Evolutionary conservation across 30 jellyfish, hydroid and myxozoan species (phyloP).

Genomic region (Cassiopea andromeda): DNA sequence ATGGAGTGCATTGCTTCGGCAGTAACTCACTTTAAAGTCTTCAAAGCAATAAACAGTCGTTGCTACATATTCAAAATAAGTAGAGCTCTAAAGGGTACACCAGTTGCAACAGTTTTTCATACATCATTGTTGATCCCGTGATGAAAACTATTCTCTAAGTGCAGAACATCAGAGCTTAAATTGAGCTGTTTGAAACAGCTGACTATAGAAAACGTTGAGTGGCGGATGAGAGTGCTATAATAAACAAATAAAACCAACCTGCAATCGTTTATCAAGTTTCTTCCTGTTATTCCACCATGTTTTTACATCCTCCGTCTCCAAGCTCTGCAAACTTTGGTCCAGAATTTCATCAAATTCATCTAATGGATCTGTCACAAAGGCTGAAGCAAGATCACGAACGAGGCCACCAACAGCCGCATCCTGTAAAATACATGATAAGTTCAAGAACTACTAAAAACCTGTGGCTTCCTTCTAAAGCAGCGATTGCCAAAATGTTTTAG

Average conservation of each 20-base stretch:
- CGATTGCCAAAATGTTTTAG: too few species aligned
- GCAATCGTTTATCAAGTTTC: constrained; percentile 69
- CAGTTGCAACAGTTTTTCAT: too few species aligned
- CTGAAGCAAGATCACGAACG: constrained; percentile 87
- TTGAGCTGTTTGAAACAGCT: too few species aligned
- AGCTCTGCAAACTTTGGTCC: constrained; percentile 69
- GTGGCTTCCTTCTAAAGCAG: too few species aligned
- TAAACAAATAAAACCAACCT: constrained; percentile 35
- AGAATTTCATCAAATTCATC: constrained; percentile 73
- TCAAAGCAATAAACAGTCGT: too few species aligned
- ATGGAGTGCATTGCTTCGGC: too few species aligned
- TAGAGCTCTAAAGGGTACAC: too few species aligned
- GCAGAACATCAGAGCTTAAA: too few species aligned
- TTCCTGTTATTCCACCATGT: constrained; percentile 91
- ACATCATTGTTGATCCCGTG: too few species aligned
- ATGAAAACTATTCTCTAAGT: too few species aligned
- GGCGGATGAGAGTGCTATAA: neutral
- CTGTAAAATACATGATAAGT: neutral
- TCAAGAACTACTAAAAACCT: neutral
- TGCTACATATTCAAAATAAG: too few species aligned
- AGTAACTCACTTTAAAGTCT: too few species aligned
- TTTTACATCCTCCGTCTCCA: constrained; percentile 69
- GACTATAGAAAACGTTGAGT: neutral
- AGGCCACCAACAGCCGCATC: constrained; percentile 55
- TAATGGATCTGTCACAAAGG: constrained; percentile 74